Base-by-base conservation (phyloP, 2,113 vertebrate species). In the Diadophis punctatus region DNA sequence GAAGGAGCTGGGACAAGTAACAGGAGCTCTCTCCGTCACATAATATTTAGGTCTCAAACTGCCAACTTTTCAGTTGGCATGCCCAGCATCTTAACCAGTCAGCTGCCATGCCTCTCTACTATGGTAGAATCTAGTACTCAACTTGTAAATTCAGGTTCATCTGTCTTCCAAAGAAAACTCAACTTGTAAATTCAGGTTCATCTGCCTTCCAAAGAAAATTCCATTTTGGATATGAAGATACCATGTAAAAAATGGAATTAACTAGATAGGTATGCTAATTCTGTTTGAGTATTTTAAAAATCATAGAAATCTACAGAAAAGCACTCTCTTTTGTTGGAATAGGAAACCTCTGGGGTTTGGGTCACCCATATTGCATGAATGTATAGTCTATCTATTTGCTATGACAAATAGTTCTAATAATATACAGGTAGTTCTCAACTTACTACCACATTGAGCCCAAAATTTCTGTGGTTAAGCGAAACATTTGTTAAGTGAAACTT, bases 331-430 rank as follows among this genome's bases (percentile, higher is more conserved):
- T 89, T 23, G 3, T 46, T 74, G 58, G n/a, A 39, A 52, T 6
- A 92, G 48, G 34, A 88, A 43, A 86, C 0, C 2, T 74, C 84
- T 51, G 14, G n/a, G 7, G 16, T 39, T 80, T 10, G 68, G n/a
- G 1, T 80, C 46, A 34, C 12, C 55, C 12, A 30, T 91, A 51
- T 12, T 86, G 20, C 30, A 25, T 51, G 8, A 4, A 51, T 43
- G 39, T 16, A 85, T 39, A 52, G 25, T 43, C 18, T 27, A 30
- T 52, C 25, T 27, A 43, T 52, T 74, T 52, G 23, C 58, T 60
- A 55, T 4, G 8, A 96, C 93, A 93, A 90, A 95, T 94, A 92
- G 16, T 87, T 63, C n/a, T 51, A 48, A 5, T 27, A 60, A 60
- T 60, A 60, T 60, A 63, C 30, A 63, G 11, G 11, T 63, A 14